Conservation (phyloP, 2,888 invertebrate species). For the Stictocephala bisonia region DNA sequence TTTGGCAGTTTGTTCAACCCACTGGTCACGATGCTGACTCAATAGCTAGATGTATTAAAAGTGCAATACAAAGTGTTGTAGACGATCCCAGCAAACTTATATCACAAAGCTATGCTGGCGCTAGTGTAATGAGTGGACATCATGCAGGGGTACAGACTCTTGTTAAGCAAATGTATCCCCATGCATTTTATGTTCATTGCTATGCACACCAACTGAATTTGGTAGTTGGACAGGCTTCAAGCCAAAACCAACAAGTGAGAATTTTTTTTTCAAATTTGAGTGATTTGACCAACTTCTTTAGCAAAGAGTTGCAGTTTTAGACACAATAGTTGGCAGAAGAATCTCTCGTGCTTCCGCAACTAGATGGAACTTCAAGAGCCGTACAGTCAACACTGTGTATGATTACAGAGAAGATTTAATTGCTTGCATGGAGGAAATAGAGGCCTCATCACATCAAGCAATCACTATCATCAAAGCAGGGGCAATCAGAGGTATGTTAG, state of each 20-base stretch:
- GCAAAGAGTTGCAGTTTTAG: slow-evolving; percentile 54
- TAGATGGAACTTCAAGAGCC: slow-evolving; percentile 21
- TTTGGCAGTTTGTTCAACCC: slow-evolving; percentile 49
- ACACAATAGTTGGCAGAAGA: slow-evolving; percentile 34
- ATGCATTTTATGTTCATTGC: slow-evolving; percentile 47
- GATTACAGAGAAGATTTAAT: slow-evolving; percentile 55
- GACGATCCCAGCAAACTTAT: slow-evolving; percentile 54
- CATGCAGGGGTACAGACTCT: slow-evolving; percentile 30
- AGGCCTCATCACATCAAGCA: slow-evolving; percentile 47
- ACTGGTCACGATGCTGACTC: slow-evolving; percentile 45
- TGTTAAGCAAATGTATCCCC: slow-evolving; percentile 1
- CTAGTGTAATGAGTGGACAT: slow-evolving; percentile 48
- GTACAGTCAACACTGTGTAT: slow-evolving; percentile 44
- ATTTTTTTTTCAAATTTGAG: slow-evolving; percentile 55
- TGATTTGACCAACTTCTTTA: slow-evolving; percentile 53
- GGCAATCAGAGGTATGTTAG: slow-evolving; percentile 24
- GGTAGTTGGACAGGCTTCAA: slow-evolving; percentile 48
- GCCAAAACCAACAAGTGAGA: slow-evolving; percentile 44
- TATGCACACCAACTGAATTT: slow-evolving; percentile 56
- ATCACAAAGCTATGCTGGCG: slow-evolving; percentile 58
- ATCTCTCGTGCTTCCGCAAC: slow-evolving; percentile 17
- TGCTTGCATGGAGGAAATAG: slow-evolving; percentile 57
- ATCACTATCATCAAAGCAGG: slow-evolving; percentile 45
- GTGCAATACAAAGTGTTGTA: slow-evolving; percentile 48
- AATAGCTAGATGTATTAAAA: slow-evolving; percentile 50